phyloP scores from a whole-genome alignment of 2,888 invertebrate genomes.

The Iphiclides podalirius region DNA sequence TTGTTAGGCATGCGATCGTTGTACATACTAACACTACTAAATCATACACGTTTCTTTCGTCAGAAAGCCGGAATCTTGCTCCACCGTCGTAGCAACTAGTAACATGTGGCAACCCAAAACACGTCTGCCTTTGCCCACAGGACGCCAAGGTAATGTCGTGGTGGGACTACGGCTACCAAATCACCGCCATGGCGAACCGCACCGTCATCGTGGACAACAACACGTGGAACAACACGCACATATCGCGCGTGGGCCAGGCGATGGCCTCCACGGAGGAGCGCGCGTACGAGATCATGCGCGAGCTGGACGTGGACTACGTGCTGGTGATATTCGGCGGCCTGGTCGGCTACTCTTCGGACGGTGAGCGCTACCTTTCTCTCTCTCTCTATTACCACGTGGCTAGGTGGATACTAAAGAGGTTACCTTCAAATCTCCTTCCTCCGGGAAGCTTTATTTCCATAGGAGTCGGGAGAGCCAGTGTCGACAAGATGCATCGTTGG shows the following conservation, averaged over 20 bases:
- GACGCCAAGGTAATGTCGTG: constrained; percentile 99
- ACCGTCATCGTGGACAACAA: constrained; percentile 99
- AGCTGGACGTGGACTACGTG: constrained; percentile 98
- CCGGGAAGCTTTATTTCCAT: no score
- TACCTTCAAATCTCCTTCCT: no score
- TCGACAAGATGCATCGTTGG: no score
- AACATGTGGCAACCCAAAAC: no score
- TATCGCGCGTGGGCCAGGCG: constrained; percentile 97
- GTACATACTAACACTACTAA: no score
- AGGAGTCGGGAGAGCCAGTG: no score
- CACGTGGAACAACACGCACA: constrained; percentile 99
- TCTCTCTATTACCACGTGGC: no score
- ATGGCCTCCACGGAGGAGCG: constrained; percentile 98
- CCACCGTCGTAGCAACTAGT: no score
- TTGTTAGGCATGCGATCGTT: no score
- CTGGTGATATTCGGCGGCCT: constrained; percentile 99
- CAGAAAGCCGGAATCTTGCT: no score
- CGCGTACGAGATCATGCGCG: constrained; percentile 98
- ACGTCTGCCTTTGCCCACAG: constrained; percentile 77
- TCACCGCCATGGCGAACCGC: constrained; percentile 99
- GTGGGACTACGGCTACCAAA: constrained; percentile 99
- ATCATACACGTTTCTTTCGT: no score
- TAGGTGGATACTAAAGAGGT: no score
- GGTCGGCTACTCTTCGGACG: constrained; percentile 98
- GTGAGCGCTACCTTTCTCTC: constrained; percentile 80